Base-by-base conservation (phyloP, 2,113 vertebrate species). In the Anseranas semipalmata region DNA sequence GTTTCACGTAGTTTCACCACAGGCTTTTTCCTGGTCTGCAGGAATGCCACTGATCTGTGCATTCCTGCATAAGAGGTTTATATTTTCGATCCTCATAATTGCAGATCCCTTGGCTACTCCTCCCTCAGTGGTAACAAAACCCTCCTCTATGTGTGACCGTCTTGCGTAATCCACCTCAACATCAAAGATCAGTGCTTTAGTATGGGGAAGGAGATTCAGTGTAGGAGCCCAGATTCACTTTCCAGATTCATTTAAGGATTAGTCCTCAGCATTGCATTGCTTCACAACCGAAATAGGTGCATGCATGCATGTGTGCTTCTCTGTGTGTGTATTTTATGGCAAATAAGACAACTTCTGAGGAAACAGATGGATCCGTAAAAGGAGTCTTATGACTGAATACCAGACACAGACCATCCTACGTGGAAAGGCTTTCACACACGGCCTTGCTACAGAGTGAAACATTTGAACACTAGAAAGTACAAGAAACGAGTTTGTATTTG, bases 41-140 rank as follows among this genome's bases (percentile, higher is more conserved):
- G 91, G 85, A 96, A 85, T 91, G 76, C 60, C 59, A 84, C 63
- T 94, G 90, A 95, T 95, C 95, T 75, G 83, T 52, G 65, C 92
- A 89, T 93, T 97, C 90, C 93, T 93, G 56, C 30, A 5, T 92
- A 94, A 96, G 92, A 94, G 96, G 88, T 95, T 96, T 97, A 96
- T 94, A 43, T 41, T 85, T 86, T 86, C 2, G 0, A 67, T 72
- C 94, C 92, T 79, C 73, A 37, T 89, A 93, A 72, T 39, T 94
- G 76, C 95, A 90, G 79, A 81, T 84, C 68, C 33, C 39, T 63
- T 90, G 73, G 48, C 73, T 92, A 41, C 62, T 43, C 68, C 53
- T 94, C 79, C 48, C 39, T 72, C 1, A 2, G 45, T 37, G 4
- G 17, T 50, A 95, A 95, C 85, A 95, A 89, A 92, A 81, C 79